phyloP scores from a whole-genome alignment of 2,797 vertebrate species.

The Enteromius trimaculatus region DNA sequence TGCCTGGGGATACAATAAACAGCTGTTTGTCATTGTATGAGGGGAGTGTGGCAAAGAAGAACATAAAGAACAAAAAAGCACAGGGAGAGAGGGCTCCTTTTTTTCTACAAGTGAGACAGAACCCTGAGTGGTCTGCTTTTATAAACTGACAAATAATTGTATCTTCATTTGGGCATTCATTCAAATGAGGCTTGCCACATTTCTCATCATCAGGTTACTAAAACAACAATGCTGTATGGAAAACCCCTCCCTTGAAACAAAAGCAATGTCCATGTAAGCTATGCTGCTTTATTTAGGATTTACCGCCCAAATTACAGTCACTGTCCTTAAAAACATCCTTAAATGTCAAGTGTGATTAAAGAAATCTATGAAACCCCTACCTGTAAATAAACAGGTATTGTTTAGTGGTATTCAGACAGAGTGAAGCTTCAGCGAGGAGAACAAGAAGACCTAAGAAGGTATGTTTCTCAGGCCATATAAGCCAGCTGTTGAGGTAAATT shows the following conservation, averaged over 20 bases:
- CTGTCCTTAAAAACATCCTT: not conserved
- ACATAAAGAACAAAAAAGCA: not conserved
- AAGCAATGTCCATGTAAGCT: not conserved
- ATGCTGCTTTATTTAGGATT: not conserved
- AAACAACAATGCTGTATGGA: not conserved
- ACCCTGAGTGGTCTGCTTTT: not conserved
- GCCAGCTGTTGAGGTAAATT: slow-evolving; percentile 51
- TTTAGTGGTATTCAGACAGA: slow-evolving; percentile 1
- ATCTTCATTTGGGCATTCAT: slow-evolving; percentile 7
- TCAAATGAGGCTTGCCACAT: not conserved
- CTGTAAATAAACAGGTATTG: slow-evolving; percentile 1
- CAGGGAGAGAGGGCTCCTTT: not conserved
- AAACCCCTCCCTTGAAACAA: not conserved
- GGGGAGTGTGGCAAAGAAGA: not conserved
- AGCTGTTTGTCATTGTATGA: slow-evolving; percentile 5
- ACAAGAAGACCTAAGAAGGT: not conserved
- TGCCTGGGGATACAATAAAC: slow-evolving; percentile 30
- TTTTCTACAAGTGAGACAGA: not conserved
- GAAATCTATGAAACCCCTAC: not conserved
- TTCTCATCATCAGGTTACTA: not conserved
- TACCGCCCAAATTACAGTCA: not conserved
- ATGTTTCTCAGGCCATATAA: not conserved
- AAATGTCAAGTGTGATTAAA: not conserved
- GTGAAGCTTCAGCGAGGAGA: slow-evolving; percentile 2
- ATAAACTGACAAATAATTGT: not conserved